Conservation (phyloP, 1,140 invertebrate species). For the Ceratina japonica region DNA sequence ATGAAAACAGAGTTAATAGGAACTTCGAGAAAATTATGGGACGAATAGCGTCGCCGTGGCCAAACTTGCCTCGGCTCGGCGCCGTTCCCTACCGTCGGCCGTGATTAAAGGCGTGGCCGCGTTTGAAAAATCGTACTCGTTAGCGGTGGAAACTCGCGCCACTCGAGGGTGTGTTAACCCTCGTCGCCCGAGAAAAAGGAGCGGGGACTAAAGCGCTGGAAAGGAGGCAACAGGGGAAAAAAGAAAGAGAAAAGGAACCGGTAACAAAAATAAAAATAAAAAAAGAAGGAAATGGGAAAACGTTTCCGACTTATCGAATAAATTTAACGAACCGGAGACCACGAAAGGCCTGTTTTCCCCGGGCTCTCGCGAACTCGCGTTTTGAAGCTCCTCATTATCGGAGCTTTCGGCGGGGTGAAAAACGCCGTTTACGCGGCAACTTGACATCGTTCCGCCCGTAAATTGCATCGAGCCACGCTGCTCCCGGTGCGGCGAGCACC, state of each 20-base stretch:
- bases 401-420: slow-evolving; percentile 22
- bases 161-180: not conserved
- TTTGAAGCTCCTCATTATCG: slow-evolving; percentile 34
- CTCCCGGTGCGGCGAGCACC: too few species aligned
- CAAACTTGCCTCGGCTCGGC: not conserved
- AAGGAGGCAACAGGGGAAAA: not conserved
- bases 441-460: slow-evolving; percentile 36
- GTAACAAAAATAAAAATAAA: not conserved
- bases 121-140: slow-evolving; percentile 45
- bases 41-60: slow-evolving; percentile 5
- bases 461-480: slow-evolving; percentile 9
- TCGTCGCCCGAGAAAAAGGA: not conserved
- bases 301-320: slow-evolving; percentile 40
- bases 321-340: slow-evolving; percentile 38
- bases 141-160: not conserved
- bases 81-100: not conserved
- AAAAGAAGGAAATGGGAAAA: not conserved
- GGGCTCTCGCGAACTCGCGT: slow-evolving; percentile 3
- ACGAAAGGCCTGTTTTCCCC: slow-evolving; percentile 17
- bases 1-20: slow-evolving; percentile 30
- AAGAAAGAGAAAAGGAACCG: too few species aligned
- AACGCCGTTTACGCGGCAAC: slow-evolving; percentile 27
- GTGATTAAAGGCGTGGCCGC: slow-evolving; percentile 24
- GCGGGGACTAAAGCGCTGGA: too few species aligned
- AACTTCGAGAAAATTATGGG: slow-evolving; percentile 34